phyloP scores from a whole-genome alignment of 2,113 vertebrate species.

The Phylloscopus trochilus region DNA sequence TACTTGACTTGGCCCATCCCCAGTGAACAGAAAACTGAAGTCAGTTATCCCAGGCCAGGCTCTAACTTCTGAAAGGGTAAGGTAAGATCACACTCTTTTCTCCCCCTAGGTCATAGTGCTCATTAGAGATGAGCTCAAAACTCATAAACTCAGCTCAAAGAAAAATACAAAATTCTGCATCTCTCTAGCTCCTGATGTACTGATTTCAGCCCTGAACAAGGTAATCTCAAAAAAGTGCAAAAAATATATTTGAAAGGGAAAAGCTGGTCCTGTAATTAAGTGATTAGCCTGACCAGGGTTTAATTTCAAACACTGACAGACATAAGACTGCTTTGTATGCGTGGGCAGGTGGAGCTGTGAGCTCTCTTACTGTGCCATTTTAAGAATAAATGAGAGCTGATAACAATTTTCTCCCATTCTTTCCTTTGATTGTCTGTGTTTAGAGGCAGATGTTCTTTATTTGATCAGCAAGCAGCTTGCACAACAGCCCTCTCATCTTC shows the following conservation, averaged over 20 bases:
- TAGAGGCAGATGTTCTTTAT: neutral
- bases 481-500: neutral
- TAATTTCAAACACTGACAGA: neutral
- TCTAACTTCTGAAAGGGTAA: neutral
- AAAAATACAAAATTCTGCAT: neutral
- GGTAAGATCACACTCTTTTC: neutral
- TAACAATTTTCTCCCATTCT: neutral
- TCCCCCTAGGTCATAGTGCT: neutral
- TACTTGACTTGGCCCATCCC: neutral
- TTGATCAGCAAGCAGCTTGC: neutral
- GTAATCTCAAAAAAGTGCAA: neutral
- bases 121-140: neutral
- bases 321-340: neutral
- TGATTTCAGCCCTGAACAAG: neutral
- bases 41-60: neutral
- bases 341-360: neutral
- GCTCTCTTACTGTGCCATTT: neutral
- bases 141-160: neutral
- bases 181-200: neutral
- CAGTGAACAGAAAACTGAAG: neutral
- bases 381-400: neutral
- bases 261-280: neutral
- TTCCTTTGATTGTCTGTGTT: neutral
- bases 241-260: neutral
- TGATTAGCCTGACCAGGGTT: neutral